phyloP scores from a whole-genome alignment of 64 coral and sea anemone species.

The Cladopsammia gracilis region DNA sequence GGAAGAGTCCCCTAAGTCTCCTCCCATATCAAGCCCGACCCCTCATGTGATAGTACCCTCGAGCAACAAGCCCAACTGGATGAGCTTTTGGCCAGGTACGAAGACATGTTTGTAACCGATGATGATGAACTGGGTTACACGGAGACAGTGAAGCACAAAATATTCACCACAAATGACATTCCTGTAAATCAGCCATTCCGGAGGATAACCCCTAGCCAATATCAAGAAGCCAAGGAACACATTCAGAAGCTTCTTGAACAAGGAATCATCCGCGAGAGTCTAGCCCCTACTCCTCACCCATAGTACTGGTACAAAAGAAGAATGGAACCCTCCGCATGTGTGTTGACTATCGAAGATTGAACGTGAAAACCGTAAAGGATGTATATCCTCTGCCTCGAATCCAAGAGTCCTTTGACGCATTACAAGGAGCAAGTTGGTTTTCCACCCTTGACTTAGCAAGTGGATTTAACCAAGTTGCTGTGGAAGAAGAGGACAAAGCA shows the following conservation, averaged over 20 bases:
- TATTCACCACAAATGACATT: conserved; percentile 35
- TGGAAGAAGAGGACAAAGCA: conserved; percentile 43
- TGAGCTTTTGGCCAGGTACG: neutral
- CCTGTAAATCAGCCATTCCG: conserved; percentile 27
- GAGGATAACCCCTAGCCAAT: conserved; percentile 69
- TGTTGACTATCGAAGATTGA: conserved; percentile 41
- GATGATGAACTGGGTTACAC: conserved; percentile 54
- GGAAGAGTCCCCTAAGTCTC: neutral
- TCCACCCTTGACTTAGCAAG: conserved; percentile 31
- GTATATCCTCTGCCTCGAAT: conserved; percentile 45
- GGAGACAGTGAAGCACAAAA: conserved; percentile 39
- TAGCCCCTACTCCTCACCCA: conserved; percentile 16
- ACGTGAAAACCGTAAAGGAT: conserved; percentile 52
- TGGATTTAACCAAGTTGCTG: conserved; percentile 58
- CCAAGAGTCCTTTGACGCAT: conserved; percentile 41
- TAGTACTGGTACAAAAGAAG: conserved; percentile 62
- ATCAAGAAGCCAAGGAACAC: conserved; percentile 61
- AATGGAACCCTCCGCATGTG: conserved; percentile 22
- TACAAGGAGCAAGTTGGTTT: conserved; percentile 45
- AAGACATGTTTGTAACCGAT: neutral
- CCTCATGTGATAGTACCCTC: neutral
- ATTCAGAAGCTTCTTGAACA: conserved; percentile 15
- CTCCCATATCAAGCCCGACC: neutral
- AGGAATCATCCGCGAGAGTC: conserved; percentile 49
- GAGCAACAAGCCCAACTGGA: conserved; percentile 22